phyloP scores from a whole-genome alignment of 1,140 invertebrate species.

The Conus ventricosus region DNA sequence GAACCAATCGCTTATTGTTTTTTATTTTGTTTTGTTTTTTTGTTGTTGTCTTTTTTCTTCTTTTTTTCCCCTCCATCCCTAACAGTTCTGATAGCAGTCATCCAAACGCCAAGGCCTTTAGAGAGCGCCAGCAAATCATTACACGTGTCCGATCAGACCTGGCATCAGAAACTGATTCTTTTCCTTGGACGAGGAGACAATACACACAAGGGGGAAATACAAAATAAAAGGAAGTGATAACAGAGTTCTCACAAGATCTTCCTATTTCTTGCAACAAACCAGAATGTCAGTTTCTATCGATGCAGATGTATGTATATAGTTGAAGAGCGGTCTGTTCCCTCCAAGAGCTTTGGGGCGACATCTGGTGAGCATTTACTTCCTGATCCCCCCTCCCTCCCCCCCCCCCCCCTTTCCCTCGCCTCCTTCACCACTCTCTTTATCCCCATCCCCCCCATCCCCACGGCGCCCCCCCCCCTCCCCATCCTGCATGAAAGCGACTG shows the following conservation, averaged over 20 bases:
- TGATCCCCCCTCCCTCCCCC: background rate
- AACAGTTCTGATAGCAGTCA: background rate
- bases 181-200: background rate
- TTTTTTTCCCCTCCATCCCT: too few relatives aligned
- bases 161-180: background rate
- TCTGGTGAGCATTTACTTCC: slow-evolving; percentile 11
- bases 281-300: background rate
- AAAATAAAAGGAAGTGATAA: background rate
- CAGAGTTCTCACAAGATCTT: background rate
- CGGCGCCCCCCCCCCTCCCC: too few relatives aligned
- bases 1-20: background rate
- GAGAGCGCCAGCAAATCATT: background rate
- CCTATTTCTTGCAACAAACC: background rate
- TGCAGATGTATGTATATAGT: background rate
- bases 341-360: slow-evolving; percentile 11
- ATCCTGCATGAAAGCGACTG: slow-evolving; percentile 10
- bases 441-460: background rate
- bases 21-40: too few relatives aligned
- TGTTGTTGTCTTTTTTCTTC: too few relatives aligned
- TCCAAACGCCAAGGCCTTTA: background rate
- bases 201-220: background rate
- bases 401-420: background rate
- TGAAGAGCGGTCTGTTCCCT: background rate
- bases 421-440: background rate
- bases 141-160: background rate